Evolutionary conservation across 2,797 vertebrate genomes (phyloP).

Genomic region (Gallinago nigripennis): DNA sequence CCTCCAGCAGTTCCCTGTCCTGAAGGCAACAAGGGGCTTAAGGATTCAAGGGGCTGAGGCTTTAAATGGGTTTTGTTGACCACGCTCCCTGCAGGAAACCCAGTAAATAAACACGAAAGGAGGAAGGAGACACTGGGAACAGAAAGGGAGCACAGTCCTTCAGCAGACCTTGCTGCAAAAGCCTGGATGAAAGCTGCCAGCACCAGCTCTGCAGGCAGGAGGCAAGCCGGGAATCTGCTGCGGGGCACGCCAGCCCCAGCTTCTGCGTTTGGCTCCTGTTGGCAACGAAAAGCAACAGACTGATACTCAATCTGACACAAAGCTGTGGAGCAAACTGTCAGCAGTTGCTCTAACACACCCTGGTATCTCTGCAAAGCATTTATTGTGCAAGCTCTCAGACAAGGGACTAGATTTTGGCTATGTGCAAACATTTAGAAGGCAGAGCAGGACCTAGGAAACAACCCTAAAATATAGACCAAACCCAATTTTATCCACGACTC

Average conservation of each 20-base stretch:
- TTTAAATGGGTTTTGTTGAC: background rate
- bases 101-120: background rate
- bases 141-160: background rate
- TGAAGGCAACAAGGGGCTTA: too few species aligned
- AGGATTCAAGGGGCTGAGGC: background rate
- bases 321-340: background rate
- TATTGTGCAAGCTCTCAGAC: background rate
- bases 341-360: background rate
- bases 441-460: background rate
- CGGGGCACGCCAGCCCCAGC: background rate
- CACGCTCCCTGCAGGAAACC: background rate
- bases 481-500: fast-evolving
- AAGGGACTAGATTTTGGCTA: background rate
- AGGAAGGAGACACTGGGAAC: background rate
- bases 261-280: background rate
- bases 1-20: too few species aligned
- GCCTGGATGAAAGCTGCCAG: background rate
- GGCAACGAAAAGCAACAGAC: background rate
- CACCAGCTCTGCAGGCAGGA: background rate
- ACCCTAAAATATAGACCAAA: background rate
- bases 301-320: background rate
- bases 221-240: background rate
- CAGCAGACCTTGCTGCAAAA: background rate
- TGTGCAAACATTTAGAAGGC: background rate
- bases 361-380: background rate